Percentiles rank a stretch among this genome's conserved stretches.
Evolutionary conservation across 2,797 vertebrate species (phyloP).

Genomic region (Falco rusticolus): DNA sequence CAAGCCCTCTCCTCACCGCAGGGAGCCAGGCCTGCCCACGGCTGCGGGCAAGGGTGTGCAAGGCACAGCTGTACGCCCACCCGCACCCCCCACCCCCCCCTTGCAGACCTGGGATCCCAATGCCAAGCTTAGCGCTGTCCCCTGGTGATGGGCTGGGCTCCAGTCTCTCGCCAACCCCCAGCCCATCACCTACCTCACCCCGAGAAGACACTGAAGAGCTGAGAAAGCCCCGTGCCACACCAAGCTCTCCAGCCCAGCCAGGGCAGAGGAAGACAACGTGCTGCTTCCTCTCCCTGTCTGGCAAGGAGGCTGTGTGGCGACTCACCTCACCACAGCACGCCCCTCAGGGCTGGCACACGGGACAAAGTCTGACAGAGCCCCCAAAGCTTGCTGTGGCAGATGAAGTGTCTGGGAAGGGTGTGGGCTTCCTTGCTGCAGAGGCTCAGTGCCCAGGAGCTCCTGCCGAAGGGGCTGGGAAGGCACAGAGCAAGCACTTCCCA

Average conservation of each 20-base stretch:
- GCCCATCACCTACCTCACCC: neutral
- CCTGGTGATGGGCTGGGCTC: neutral
- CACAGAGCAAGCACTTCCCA: neutral
- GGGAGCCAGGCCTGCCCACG: neutral
- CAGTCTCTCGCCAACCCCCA: fast-evolving
- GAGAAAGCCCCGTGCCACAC: neutral
- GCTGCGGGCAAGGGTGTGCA: neutral
- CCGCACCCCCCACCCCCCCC: fast-evolving
- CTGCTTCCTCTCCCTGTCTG: neutral
- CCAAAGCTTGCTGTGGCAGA: neutral
- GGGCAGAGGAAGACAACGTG: neutral
- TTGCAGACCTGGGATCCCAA: neutral
- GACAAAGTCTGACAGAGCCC: neutral
- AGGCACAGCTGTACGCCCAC: slow-evolving; percentile 17
- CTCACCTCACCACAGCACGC: neutral
- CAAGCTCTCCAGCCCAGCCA: neutral
- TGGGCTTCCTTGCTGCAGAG: fast-evolving
- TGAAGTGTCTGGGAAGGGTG: neutral
- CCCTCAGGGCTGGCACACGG: fast-evolving
- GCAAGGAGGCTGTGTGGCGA: neutral
- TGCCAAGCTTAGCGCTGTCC: neutral
- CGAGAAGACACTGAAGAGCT: neutral
- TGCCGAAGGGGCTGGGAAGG: neutral
- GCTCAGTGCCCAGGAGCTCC: neutral
- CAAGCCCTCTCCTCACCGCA: fast-evolving